Evolutionary conservation across 1,140 invertebrate genomes (phyloP).

Genomic region (Matsumurasca onukii): DNA sequence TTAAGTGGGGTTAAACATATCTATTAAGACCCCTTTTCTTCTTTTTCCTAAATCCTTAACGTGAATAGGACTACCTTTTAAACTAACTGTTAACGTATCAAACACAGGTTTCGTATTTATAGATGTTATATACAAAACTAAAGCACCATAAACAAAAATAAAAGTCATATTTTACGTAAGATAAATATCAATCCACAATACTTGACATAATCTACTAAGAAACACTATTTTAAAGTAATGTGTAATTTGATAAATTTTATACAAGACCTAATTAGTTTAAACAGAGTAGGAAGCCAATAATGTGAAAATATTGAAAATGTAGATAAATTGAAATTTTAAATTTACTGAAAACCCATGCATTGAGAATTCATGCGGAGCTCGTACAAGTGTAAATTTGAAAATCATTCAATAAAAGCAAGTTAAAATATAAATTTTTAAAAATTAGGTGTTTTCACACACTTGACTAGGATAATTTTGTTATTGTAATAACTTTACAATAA

Average conservation of each 20-base stretch:
- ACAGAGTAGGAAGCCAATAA: background rate
- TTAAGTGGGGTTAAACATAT: too few relatives aligned
- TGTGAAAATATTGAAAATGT: background rate
- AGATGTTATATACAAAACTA: too few relatives aligned
- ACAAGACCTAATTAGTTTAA: background rate
- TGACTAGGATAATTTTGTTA: background rate
- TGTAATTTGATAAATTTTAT: background rate
- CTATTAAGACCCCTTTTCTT: too few relatives aligned
- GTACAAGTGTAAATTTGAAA: slow-evolving; percentile 14
- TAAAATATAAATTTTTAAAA: background rate
- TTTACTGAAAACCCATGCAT: slow-evolving; percentile 3
- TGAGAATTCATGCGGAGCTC: slow-evolving; percentile 14
- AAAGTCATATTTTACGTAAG: too few relatives aligned
- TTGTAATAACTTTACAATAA: background rate
- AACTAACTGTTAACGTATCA: too few relatives aligned
- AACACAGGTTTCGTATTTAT: too few relatives aligned
- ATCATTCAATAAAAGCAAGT: slow-evolving; percentile 20
- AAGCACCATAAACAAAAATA: too few relatives aligned
- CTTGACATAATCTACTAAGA: too few relatives aligned
- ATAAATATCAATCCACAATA: too few relatives aligned
- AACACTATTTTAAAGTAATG: background rate
- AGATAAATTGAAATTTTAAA: background rate
- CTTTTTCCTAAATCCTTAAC: too few relatives aligned
- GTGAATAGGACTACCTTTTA: too few relatives aligned
- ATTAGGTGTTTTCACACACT: background rate